A percentile compares a stretch with the other conserved stretches of the same genome.
These are phyloP conservation scores for Phaethornis superciliosus DNA, from an alignment of 2,113 vertebrate species.

Conservation along the genomic window DNA sequence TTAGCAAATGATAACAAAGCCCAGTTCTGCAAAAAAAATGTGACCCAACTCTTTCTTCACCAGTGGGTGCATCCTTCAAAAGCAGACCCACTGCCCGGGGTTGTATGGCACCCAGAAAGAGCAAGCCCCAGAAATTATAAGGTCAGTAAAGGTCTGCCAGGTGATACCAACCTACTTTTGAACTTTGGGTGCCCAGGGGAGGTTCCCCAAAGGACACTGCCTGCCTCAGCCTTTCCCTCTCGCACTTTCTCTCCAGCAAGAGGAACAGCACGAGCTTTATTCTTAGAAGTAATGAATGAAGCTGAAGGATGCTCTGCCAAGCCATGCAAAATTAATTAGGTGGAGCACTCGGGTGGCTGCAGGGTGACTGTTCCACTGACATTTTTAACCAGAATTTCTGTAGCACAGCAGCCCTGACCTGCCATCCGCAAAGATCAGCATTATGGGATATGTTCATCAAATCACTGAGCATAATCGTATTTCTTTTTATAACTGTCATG, in stretches of 20 bases:
- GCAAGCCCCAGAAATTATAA: background rate
- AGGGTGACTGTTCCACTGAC: slow-evolving; percentile 17
- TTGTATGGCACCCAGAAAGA: background rate
- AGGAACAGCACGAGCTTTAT: background rate
- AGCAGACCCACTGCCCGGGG: background rate
- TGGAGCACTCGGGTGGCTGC: slow-evolving; percentile 2
- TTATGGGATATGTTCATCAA: background rate
- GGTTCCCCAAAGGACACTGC: background rate
- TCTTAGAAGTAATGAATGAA: slow-evolving; percentile 38
- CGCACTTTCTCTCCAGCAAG: background rate
- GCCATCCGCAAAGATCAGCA: background rate
- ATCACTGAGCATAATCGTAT: background rate
- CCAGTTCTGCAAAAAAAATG: background rate
- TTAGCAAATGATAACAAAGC: background rate
- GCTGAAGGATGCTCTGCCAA: background rate
- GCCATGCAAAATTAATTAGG: slow-evolving; percentile 51
- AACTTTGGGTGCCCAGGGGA: background rate
- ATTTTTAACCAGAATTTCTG: slow-evolving; percentile 7
- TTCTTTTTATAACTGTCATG: slow-evolving; percentile 17
- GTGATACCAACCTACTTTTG: background rate
- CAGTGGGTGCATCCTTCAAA: background rate
- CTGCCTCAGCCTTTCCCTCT: background rate
- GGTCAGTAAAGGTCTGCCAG: background rate
- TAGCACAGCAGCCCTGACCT: background rate
- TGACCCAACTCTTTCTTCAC: background rate